Conservation (phyloP, 1,140 invertebrate species). For the Bradynema listronoti region DNA sequence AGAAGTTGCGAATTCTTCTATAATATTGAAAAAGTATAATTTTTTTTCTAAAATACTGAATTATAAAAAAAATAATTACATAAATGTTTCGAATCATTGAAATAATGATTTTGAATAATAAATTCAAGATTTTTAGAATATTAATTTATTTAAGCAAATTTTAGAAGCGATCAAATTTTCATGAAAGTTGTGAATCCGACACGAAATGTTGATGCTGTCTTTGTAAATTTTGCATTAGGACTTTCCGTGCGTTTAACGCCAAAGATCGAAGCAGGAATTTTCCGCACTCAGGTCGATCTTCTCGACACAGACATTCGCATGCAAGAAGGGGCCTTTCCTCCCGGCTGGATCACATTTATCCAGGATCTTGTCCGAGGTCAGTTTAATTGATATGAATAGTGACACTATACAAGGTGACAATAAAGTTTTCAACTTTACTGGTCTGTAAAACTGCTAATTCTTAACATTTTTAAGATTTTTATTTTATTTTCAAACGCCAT, state of each 20-base stretch:
- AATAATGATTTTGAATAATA: no score
- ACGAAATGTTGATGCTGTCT: constrained; percentile 43
- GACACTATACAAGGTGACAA: no score
- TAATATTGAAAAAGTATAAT: constrained; percentile 46
- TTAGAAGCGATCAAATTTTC: constrained; percentile 48
- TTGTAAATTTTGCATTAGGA: constrained; percentile 44
- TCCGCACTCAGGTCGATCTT: constrained; percentile 50
- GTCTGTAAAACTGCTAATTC: no score
- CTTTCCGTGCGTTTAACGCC: constrained; percentile 44
- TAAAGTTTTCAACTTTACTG: no score
- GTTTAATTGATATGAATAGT: neutral
- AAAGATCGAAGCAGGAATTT: constrained; percentile 48
- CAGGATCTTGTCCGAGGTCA: constrained; percentile 52
- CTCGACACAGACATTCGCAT: constrained; percentile 48
- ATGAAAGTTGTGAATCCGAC: constrained; percentile 52
- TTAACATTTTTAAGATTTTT: no score
- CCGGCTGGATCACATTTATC: constrained; percentile 45
- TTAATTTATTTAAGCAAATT: no score
- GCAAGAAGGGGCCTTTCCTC: constrained; percentile 51
- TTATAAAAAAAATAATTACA: constrained; percentile 11
- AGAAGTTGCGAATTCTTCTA: constrained; percentile 36
- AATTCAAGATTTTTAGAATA: no score
- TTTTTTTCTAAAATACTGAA: constrained; percentile 17
- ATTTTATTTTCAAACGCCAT: no score
- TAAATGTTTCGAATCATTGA: no score